Base-by-base conservation (phyloP, 2,797 vertebrate species). In the Tragelaphus eurycerus region DNA sequence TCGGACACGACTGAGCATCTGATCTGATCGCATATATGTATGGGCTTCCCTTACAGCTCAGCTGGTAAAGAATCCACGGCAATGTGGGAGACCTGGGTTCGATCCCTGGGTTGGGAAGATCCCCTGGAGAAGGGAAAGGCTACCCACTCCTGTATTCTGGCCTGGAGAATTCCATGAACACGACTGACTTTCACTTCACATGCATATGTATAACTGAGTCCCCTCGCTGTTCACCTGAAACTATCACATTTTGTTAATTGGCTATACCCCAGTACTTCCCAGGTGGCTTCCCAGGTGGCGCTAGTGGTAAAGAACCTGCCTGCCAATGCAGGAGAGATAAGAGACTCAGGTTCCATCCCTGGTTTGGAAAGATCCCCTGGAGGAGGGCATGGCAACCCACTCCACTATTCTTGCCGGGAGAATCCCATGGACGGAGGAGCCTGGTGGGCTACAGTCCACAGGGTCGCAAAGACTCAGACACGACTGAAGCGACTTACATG, bases 61-160 rank as follows among this genome's bases (percentile, higher is more conserved):
- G 34, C 67, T 23, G 34, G 34, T 38, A 38, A 71, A 38, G 34
- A 71, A 71, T 38, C 67, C 38, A 19, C 19, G 0, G 0, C 67
- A 71, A 13, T 71, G 67, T 34, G 1, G 5, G 67, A 71, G 34
- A 71, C 34, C 67, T 38, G 67, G 34, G 34, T 38, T 71, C 10
- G 1, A 71, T 71, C 34, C 67, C 34, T 21, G 34, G 67, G 34
- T 38, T 71, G 34, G 67, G 34, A 38, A 71, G 67, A 71, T 71
- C 10, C 34, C 67, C 67, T 71, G 34, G 19, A 21, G 67, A 71
- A 23, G 67, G 67, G 67, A 38, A 71, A 71, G 34, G 67, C 64
- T 23, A 38, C 6, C 34, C 19, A 71, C 67, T 38, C 67, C 34
- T 38, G 10, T 23, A 21, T 71, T 67, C 9, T 34, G 64, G 19